phyloP scores from a whole-genome alignment of 2,113 vertebrate species.

The Urocolius indicus region DNA sequence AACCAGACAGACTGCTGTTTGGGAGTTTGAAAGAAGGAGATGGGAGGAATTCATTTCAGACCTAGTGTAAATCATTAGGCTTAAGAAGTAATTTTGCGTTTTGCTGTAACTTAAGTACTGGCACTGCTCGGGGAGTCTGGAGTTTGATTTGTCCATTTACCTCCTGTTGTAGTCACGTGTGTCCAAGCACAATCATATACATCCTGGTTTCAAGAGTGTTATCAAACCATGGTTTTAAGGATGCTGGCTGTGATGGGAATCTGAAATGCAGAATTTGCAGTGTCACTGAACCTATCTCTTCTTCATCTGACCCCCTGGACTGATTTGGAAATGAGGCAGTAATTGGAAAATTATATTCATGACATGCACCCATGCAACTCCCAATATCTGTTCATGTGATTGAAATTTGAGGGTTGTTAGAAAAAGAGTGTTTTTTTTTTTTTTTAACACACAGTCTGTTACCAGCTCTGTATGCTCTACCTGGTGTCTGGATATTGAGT shows the following conservation, averaged over 20 bases:
- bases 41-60: neutral
- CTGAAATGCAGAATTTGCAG: slow-evolving; percentile 35
- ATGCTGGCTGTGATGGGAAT: slow-evolving; percentile 20
- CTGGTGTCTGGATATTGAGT: neutral
- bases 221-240: neutral
- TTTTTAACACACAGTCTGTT: neutral
- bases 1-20: neutral
- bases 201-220: neutral
- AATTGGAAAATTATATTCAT: slow-evolving; percentile 40
- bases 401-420: neutral
- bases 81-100: neutral
- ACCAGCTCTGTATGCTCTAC: neutral
- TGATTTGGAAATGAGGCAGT: slow-evolving; percentile 28
- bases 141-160: slow-evolving; percentile 9
- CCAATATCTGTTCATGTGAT: neutral
- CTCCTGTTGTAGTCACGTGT: neutral
- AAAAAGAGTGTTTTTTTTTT: neutral
- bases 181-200: neutral
- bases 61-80: neutral
- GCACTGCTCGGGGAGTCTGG: neutral
- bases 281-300: neutral
- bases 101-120: neutral
- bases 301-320: neutral
- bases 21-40: neutral
- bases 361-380: neutral